A percentile compares a stretch with the other conserved stretches of the same genome.
Evolutionary conservation across 2,888 invertebrate species (phyloP).

Genomic region (Muschampia plurimacula): DNA sequence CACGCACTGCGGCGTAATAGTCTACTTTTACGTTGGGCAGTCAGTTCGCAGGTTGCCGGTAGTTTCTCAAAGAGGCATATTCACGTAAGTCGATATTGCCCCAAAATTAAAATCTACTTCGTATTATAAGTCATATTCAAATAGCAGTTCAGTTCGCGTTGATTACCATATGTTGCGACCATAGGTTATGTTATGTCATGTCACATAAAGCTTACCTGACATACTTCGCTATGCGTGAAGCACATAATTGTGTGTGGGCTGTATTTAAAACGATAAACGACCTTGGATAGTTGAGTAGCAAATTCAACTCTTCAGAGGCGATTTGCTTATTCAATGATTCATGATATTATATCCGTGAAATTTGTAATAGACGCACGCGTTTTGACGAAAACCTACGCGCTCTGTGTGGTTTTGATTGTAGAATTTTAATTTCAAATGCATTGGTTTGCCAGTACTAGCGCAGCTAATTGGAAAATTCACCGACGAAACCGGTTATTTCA

Average conservation of each 20-base stretch:
- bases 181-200: slow-evolving; percentile 10
- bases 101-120: background rate
- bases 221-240: slow-evolving; percentile 34
- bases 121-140: background rate
- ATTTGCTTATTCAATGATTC: slow-evolving; percentile 37
- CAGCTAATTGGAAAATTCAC: slow-evolving; percentile 49
- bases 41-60: no score
- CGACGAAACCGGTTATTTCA: slow-evolving; percentile 49
- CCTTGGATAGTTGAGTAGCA: slow-evolving; percentile 29
- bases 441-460: slow-evolving; percentile 27
- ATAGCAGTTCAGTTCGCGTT: background rate
- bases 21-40: no score
- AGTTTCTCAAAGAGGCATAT: no score
- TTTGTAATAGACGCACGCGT: slow-evolving; percentile 29
- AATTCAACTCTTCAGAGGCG: slow-evolving; percentile 24
- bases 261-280: slow-evolving; percentile 25
- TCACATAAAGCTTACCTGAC: slow-evolving; percentile 32
- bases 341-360: slow-evolving; percentile 32
- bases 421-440: slow-evolving; percentile 30
- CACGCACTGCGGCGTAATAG: no score
- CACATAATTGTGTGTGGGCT: slow-evolving; percentile 24
- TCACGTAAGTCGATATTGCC: background rate
- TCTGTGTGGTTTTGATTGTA: slow-evolving; percentile 18
- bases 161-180: background rate
- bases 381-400: slow-evolving; percentile 24